A percentile compares a stretch with the other conserved stretches of the same genome.
Conservation (phyloP, 2,888 invertebrate species). For the Euphydryas editha region DNA sequence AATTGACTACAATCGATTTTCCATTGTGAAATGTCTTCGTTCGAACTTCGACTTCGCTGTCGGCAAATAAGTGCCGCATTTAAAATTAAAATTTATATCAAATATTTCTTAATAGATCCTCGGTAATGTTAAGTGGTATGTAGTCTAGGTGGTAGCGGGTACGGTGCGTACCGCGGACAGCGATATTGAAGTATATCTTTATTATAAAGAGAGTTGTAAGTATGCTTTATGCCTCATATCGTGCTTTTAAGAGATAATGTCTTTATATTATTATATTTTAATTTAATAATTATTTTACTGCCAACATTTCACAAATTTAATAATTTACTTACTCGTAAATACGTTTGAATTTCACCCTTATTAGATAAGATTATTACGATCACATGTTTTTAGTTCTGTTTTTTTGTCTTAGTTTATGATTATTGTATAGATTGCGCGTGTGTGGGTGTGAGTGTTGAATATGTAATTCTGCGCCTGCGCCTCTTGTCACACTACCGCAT, state of each 20-base stretch:
- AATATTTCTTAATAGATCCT: constrained; percentile 62
- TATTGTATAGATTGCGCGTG: constrained; percentile 62
- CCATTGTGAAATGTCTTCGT: constrained; percentile 72
- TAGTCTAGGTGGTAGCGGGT: constrained; percentile 46
- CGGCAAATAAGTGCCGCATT: constrained; percentile 56
- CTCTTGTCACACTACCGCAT: constrained; percentile 67
- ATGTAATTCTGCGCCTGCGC: constrained; percentile 39
- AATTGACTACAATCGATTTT: constrained; percentile 75
- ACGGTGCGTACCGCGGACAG: constrained; percentile 44
- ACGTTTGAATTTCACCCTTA: constrained; percentile 60
- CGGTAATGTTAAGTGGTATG: constrained; percentile 57
- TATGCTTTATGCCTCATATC: constrained; percentile 77
- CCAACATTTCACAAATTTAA: constrained; percentile 77
- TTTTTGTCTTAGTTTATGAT: constrained; percentile 56
- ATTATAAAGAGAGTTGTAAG: constrained; percentile 65
- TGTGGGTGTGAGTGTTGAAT: constrained; percentile 46
- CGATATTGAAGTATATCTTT: constrained; percentile 50
- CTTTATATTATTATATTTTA: constrained; percentile 58
- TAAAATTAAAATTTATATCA: constrained; percentile 55
- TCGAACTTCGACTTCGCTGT: constrained; percentile 56
- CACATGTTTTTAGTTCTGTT: constrained; percentile 76
- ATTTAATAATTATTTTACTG: constrained; percentile 73
- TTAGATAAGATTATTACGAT: constrained; percentile 62
- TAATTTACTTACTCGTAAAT: constrained; percentile 57
- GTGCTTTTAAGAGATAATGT: constrained; percentile 75